Conservation (phyloP, 2,888 invertebrate genomes). For the Polylopha cassiicola region DNA sequence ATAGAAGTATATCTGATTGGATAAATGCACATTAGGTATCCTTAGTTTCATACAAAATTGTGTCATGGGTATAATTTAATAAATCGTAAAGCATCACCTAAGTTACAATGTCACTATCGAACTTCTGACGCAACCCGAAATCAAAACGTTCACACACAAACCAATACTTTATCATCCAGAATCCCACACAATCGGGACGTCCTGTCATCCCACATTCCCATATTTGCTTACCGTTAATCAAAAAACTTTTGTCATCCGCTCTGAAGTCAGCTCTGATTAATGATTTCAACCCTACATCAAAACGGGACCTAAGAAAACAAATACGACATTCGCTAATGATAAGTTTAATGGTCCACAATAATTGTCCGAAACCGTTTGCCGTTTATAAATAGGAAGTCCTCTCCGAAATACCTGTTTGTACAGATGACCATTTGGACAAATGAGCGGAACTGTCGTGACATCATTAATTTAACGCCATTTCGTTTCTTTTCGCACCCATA, state of each 20-base stretch:
- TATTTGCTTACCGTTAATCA: constrained; percentile 66
- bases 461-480: no score
- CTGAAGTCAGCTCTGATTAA: constrained; percentile 33
- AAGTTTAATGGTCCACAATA: constrained; percentile 24
- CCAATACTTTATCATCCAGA: no score
- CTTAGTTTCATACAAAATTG: no score
- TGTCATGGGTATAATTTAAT: no score
- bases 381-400: constrained; percentile 16
- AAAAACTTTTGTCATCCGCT: constrained; percentile 63
- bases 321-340: constrained; percentile 21
- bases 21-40: no score
- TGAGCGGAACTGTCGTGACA: constrained; percentile 12
- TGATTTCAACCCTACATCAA: constrained; percentile 15
- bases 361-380: constrained; percentile 18
- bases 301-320: constrained; percentile 21
- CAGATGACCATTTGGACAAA: constrained; percentile 17
- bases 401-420: constrained; percentile 20
- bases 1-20: no score
- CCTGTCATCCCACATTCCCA: constrained; percentile 46
- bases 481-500: no score
- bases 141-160: no score
- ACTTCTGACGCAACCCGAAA: no score
- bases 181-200: constrained; percentile 28
- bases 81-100: no score
- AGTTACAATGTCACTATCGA: no score